Percentiles rank a stretch among this genome's conserved stretches.
Evolutionary conservation across 2,888 invertebrate species (phyloP).

Genomic region (Trichopria drosophilae): DNA sequence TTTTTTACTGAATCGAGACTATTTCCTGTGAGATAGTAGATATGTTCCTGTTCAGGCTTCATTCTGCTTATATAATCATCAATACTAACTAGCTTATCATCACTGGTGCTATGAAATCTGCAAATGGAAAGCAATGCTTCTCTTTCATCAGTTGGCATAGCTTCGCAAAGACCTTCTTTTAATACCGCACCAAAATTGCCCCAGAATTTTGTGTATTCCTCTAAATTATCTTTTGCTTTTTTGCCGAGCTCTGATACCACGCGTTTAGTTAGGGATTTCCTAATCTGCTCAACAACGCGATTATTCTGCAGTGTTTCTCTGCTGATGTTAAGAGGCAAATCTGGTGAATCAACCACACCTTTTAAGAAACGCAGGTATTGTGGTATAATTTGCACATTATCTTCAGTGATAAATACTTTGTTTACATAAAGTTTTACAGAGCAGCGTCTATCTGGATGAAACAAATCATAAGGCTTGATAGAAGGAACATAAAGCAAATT

Average conservation of each 20-base stretch:
- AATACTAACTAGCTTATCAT: constrained; percentile 10
- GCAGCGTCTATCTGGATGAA: constrained; percentile 14
- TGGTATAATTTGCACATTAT: constrained; percentile 14
- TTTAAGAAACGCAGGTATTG: constrained; percentile 13
- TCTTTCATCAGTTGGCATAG: constrained; percentile 11
- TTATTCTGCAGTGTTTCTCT: constrained; percentile 18
- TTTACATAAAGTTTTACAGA: constrained; percentile 16
- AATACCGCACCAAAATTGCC: constrained; percentile 14
- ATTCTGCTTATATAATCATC: constrained; percentile 21
- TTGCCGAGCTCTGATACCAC: constrained; percentile 10
- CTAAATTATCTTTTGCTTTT: constrained; percentile 11
- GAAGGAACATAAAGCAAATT: constrained; percentile 16
- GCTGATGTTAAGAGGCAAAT: constrained; percentile 18
- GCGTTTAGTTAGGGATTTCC: constrained; percentile 11
- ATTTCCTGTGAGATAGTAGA: constrained; percentile 19
- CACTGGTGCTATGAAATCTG: constrained; percentile 10
- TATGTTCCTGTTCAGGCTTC: constrained; percentile 14
- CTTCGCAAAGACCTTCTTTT: constrained; percentile 18
- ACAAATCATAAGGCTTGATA: constrained; percentile 15
- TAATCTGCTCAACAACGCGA: constrained; percentile 12
- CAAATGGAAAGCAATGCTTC: constrained; percentile 7
- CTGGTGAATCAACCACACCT: constrained; percentile 19
- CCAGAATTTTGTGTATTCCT: constrained; percentile 17
- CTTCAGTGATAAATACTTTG: constrained; percentile 21
- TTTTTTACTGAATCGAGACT: constrained; percentile 10